phyloP scores from a whole-genome alignment of 2,888 invertebrate genomes.

The Ormyrus nitidulus region DNA sequence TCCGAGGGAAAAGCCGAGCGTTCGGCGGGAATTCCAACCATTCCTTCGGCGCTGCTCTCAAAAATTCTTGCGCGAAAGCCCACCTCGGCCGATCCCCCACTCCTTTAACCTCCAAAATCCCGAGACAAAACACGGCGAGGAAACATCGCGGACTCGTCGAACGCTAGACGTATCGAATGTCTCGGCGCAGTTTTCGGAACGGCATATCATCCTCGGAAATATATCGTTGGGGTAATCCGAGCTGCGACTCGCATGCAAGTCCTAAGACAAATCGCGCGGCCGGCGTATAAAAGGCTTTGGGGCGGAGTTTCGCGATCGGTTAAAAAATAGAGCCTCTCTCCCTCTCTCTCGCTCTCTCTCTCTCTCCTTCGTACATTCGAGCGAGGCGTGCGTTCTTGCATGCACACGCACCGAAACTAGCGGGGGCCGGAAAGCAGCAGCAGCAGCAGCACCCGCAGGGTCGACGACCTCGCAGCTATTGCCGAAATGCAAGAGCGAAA shows the following conservation, averaged over 20 bases:
- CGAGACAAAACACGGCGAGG: background rate
- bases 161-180: slow-evolving; percentile 12
- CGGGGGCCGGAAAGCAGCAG: background rate
- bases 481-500: slow-evolving; percentile 64
- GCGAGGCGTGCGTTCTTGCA: background rate
- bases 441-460: slow-evolving; percentile 60
- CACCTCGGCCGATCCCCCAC: too few species aligned
- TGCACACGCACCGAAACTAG: background rate
- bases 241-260: background rate
- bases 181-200: slow-evolving; percentile 1
- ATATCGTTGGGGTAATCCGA: slow-evolving; percentile 41
- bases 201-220: background rate
- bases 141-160: background rate
- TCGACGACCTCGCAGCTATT: slow-evolving; percentile 72
- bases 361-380: slow-evolving; percentile 19
- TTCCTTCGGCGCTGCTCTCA: too few species aligned
- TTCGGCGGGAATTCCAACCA: too few species aligned
- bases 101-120: too few species aligned
- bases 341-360: background rate
- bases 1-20: too few species aligned
- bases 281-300: slow-evolving; percentile 18
- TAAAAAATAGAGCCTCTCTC: slow-evolving; percentile 49
- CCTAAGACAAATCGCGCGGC: slow-evolving; percentile 31
- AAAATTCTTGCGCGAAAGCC: slow-evolving; percentile 17
- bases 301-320: slow-evolving; percentile 32